Percentiles rank a stretch among this genome's conserved stretches.
Evolutionary conservation across 2,797 vertebrate species (phyloP).

Genomic region (Trachops cirrhosus): DNA sequence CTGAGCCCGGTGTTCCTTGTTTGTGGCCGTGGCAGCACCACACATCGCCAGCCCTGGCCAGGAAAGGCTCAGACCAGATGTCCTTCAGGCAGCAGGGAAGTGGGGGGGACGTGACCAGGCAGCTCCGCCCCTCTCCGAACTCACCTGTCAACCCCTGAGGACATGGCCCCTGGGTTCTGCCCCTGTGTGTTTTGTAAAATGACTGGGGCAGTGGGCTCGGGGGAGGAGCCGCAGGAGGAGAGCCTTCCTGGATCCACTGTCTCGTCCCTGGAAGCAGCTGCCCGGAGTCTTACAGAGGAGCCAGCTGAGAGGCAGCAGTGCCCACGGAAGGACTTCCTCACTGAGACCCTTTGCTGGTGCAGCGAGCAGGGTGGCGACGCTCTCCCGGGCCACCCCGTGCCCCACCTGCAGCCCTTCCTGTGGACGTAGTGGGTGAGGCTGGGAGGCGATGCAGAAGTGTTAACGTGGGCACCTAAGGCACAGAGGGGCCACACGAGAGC

Average conservation of each 20-base stretch:
- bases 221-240: background rate
- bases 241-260: background rate
- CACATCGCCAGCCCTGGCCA: background rate
- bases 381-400: background rate
- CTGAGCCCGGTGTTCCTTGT: fast-evolving
- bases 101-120: too few species aligned
- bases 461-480: fast-evolving
- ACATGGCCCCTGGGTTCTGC: fast-evolving
- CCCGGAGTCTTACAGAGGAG: fast-evolving
- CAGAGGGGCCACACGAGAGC: background rate
- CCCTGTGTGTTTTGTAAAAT: background rate
- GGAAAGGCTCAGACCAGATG: background rate
- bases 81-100: background rate
- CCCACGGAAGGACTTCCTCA: background rate
- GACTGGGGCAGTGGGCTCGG: too few species aligned
- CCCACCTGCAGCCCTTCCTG: background rate
- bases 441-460: fast-evolving
- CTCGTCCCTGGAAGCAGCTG: background rate
- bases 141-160: background rate
- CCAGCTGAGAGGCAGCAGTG: background rate
- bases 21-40: background rate
- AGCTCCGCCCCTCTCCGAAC: too few species aligned
- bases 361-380: fast-evolving
- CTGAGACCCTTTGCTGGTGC: too few species aligned
- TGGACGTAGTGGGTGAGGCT: background rate